Evolutionary conservation across 2,888 invertebrate species (phyloP), one percentile per base, ranked within the genome.

Genomic region (Orthonychiurus folsomi): DNA sequence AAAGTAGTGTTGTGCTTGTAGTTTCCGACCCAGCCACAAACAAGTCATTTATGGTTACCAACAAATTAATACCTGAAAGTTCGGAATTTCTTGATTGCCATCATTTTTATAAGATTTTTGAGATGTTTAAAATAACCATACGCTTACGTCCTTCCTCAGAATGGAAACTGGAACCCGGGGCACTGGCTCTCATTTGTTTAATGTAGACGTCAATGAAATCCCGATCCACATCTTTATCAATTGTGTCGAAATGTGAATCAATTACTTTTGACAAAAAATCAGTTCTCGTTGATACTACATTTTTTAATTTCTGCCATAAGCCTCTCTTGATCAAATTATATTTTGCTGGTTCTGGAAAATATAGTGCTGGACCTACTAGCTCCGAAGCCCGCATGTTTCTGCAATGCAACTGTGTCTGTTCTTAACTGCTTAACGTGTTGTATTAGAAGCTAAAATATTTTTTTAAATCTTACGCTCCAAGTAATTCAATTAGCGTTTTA

Each of bases 1-100:
- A 73, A 37, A 70, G 68, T 2, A 73, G 53, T 5, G 69, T 68
- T 2, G 68, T 64, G 54, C 59, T 67, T 23, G 66, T 68, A 1
- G 73, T 73, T 24, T 73, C 73, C 9, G 70, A 69, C 2, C 74
- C 74, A 15, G 73, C 74, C 12, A 69, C 52, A 55, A 74, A 73
- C n/a, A 73, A 52, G 55, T 74, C 73, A 25, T 66, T 67, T 5
- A 73, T 59, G 1, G 66, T 63, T 0, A 70, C 61, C 1, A 71
- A 23, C n/a, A n/a, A n/a, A n/a, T n/a, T n/a, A n/a, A n/a, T n/a
- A n/a, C n/a, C n/a, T n/a, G n/a, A n/a, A n/a, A n/a, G n/a, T n/a
- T n/a, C n/a, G n/a, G n/a, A n/a, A n/a, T n/a, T n/a, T n/a, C n/a
- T n/a, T n/a, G n/a, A n/a, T n/a, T n/a, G n/a, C n/a, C n/a, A 73